Percentiles rank a stretch among this genome's conserved stretches.
phyloP scores from a whole-genome alignment of 2,888 invertebrate genomes.

The Argyresthia goedartella region DNA sequence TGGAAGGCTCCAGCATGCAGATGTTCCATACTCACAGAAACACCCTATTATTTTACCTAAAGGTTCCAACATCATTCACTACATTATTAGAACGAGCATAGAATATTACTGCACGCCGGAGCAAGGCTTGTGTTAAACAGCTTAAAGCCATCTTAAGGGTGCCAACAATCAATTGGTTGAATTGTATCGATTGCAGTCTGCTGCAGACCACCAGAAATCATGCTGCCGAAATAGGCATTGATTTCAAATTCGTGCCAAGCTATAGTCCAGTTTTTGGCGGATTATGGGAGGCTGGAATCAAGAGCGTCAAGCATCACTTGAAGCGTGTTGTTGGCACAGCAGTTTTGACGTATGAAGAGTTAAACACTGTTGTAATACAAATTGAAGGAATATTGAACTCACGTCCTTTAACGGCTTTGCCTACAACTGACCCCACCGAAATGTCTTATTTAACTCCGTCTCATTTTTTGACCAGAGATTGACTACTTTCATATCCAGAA shows the following conservation, averaged over 20 bases:
- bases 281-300: constrained; percentile 20
- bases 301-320: constrained; percentile 17
- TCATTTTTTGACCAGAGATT: constrained; percentile 21
- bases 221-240: constrained; percentile 3
- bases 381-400: constrained; percentile 19
- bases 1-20: neutral
- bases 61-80: neutral
- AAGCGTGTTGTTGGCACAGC: constrained; percentile 11
- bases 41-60: constrained; percentile 4
- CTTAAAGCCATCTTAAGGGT: constrained; percentile 4
- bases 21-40: constrained; percentile 1
- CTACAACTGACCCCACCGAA: constrained; percentile 16
- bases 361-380: constrained; percentile 14
- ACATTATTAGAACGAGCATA: constrained; percentile 6
- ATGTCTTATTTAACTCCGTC: constrained; percentile 19
- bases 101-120: constrained; percentile 9
- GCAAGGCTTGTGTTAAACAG: constrained; percentile 6
- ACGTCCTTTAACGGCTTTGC: constrained; percentile 16
- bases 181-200: neutral
- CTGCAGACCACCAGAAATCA: neutral
- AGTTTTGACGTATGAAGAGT: constrained; percentile 16
- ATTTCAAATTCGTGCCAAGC: constrained; percentile 16
- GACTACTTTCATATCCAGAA: constrained; percentile 9
- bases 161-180: constrained; percentile 1
- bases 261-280: constrained; percentile 20